These are phyloP conservation scores for Diuraphis noxia DNA, from an alignment of 1,140 invertebrate species.

Conservation along the genomic window DNA sequence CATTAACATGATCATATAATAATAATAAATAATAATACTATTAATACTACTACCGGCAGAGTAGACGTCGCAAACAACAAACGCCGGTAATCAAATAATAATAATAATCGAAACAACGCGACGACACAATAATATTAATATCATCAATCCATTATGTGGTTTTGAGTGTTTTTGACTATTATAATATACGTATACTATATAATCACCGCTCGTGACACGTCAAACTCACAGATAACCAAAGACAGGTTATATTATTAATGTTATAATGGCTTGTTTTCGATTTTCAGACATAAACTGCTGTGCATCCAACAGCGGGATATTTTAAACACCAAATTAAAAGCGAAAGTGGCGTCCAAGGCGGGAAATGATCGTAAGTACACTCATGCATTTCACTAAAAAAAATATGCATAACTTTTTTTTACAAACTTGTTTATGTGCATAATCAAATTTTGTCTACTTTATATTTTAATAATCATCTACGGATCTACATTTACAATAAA, in stretches of 20 bases:
- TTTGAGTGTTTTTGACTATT: background rate
- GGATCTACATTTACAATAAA: too few species aligned
- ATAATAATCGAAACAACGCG: background rate
- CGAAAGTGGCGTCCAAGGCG: constrained; percentile 25
- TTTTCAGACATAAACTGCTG: constrained; percentile 23
- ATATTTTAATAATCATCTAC: background rate
- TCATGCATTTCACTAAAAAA: background rate
- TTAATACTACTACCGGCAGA: background rate
- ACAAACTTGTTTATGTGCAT: background rate
- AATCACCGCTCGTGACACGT: too few species aligned
- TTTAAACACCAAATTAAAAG: constrained; percentile 37
- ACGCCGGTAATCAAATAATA: background rate
- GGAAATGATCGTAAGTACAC: constrained; percentile 25
- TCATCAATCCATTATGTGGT: background rate
- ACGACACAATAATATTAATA: background rate
- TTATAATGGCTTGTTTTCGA: background rate
- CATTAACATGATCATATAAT: too few species aligned
- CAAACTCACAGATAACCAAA: background rate
- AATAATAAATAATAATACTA: background rate
- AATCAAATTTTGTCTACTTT: background rate
- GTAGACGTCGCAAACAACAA: background rate
- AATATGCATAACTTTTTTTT: background rate
- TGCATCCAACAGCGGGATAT: constrained; percentile 20
- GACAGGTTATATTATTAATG: background rate
- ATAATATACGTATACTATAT: background rate